Base-by-base conservation (phyloP, 2,797 vertebrate genomes). In the Anabacerthia variegaticeps region DNA sequence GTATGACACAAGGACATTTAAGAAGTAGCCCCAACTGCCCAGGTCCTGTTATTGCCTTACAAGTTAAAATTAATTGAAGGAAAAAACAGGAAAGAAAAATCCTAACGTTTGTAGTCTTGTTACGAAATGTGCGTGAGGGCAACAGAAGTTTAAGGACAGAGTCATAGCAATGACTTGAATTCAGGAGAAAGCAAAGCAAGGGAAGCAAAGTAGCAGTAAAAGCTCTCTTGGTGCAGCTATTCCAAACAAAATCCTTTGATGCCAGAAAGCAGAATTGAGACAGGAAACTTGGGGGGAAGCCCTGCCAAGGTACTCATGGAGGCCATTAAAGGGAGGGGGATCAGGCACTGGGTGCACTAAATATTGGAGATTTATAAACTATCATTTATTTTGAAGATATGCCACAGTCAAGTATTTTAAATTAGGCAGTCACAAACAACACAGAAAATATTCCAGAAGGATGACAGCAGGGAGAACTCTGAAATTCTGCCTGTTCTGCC, bases 21-120 rank as follows among this genome's bases (percentile, higher is more conserved):
- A 79, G 43, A 44, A 89, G 21, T 34, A 66, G 9, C 17, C 85
- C 49, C 19, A 85, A 43, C 18, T 65, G 27, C n/a, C 58, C 67
- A 77, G 58, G 6, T 85, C 24, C 36, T 63, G 5, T 43, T 88
- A 34, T 3, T 91, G n/a, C 21, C 34, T 71, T 91, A n/a, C 13
- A 77, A 55, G 44, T 75, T 69, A 90, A 88, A 92, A 67, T 7
- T 72, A 88, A 76, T 6, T 52, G 9, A 43, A 89, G 23, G 73
- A 37, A 82, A n/a, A 30, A 51, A 4, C 32, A 58, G 28, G 10
- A 43, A 72, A 26, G 26, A 89, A 71, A 71, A 71, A 58, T 55
- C n/a, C 56, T 41, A 65, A 85, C 7, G 30, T 83, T 34, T 91
- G 15, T 43, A 71, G 39, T 32, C 49, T 28, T 30, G 11, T 77